Percentiles rank a stretch among this genome's conserved stretches.
Evolutionary conservation across 1,140 invertebrate genomes (phyloP).

Genomic region (Adelges cooleyi): DNA sequence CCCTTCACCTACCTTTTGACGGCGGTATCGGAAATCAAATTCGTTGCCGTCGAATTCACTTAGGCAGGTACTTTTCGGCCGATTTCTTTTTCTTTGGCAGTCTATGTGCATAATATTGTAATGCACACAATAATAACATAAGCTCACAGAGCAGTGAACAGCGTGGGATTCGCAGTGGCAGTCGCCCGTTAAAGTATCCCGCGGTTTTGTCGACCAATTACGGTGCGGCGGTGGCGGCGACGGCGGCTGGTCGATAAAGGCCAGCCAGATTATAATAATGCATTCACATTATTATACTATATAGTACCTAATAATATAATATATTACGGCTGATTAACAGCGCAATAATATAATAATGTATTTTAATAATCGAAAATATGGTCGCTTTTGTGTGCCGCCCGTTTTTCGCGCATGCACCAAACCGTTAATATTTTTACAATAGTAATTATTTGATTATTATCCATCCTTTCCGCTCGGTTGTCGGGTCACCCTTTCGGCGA

Average conservation of each 20-base stretch:
- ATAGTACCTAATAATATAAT: neutral
- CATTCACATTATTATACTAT: too few relatives aligned
- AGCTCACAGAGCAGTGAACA: neutral
- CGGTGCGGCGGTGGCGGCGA: neutral
- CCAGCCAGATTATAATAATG: neutral
- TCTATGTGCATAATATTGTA: too few relatives aligned
- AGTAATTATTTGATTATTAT: neutral
- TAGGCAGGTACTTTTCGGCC: too few relatives aligned
- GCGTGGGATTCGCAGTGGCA: constrained; percentile 10
- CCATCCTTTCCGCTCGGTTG: neutral
- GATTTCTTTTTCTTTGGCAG: too few relatives aligned
- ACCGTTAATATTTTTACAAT: neutral
- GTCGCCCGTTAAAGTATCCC: neutral
- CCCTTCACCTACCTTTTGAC: too few relatives aligned
- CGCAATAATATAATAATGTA: neutral
- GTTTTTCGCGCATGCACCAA: neutral
- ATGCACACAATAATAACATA: too few relatives aligned
- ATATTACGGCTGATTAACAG: constrained; percentile 23
- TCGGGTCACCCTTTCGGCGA: neutral
- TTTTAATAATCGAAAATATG: too few relatives aligned
- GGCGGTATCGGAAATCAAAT: too few relatives aligned
- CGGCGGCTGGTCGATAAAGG: too few relatives aligned
- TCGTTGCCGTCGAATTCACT: too few relatives aligned
- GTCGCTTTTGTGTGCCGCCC: too few relatives aligned
- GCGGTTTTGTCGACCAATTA: constrained; percentile 18